phyloP scores from a whole-genome alignment of 2,888 invertebrate genomes.

The Volucella inanis region DNA sequence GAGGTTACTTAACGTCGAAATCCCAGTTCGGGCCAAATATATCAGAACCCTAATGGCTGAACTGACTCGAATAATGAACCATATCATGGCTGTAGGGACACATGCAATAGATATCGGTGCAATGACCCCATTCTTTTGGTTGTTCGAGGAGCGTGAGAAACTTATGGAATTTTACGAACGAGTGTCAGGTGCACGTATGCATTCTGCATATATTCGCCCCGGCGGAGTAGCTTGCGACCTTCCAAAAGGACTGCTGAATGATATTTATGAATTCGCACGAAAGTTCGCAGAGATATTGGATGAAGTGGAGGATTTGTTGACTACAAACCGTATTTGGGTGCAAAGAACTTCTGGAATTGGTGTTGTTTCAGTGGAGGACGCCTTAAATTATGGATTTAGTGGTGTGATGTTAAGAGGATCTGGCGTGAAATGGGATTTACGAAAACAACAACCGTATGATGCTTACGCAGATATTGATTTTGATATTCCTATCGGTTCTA shows the following conservation, averaged over 20 bases:
- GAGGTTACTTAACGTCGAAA: conserved; percentile 90
- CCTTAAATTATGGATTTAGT: conserved; percentile 88
- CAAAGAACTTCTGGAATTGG: conserved; percentile 90
- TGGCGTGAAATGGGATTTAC: conserved; percentile 94
- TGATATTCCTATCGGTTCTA: conserved; percentile 91
- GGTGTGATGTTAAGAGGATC: conserved; percentile 91
- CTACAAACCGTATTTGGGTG: conserved; percentile 89
- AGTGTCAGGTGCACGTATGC: conserved; percentile 92
- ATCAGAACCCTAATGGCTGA: conserved; percentile 91
- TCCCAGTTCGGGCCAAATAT: conserved; percentile 90
- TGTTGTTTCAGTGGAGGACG: conserved; percentile 88
- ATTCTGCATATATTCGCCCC: conserved; percentile 91
- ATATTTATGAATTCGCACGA: conserved; percentile 88
- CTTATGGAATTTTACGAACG: conserved; percentile 93
- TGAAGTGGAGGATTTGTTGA: conserved; percentile 92
- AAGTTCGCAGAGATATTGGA: conserved; percentile 90
- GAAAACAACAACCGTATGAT: conserved; percentile 92
- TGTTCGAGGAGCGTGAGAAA: conserved; percentile 95
- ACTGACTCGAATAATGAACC: conserved; percentile 91
- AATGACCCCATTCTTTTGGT: conserved; percentile 95
- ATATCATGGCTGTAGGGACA: conserved; percentile 89
- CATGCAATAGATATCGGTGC: conserved; percentile 92
- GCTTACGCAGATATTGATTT: conserved; percentile 92
- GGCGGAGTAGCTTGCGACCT: conserved; percentile 91
- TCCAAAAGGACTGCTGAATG: conserved; percentile 90